Evolutionary conservation across 2,888 invertebrate genomes (phyloP).

Genomic region (Dynastes hyllus): DNA sequence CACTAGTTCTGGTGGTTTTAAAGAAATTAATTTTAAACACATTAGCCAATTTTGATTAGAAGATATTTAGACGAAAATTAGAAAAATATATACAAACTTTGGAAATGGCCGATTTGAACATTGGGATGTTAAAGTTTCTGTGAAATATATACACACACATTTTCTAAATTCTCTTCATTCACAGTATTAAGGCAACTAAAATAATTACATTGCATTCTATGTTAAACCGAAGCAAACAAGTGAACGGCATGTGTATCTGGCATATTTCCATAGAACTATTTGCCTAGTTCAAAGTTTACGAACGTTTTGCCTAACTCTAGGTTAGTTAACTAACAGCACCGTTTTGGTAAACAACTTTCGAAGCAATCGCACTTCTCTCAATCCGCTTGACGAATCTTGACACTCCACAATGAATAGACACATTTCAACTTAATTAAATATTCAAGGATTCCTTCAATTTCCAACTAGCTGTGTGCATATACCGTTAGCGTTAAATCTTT

Average conservation of each 20-base stretch:
- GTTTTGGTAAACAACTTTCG: slow-evolving; percentile 18
- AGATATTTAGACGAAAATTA: too few species aligned
- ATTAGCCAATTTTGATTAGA: too few species aligned
- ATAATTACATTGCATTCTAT: neutral
- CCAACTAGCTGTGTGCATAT: neutral
- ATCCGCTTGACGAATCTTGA: slow-evolving; percentile 14
- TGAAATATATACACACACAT: too few species aligned
- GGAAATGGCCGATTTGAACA: too few species aligned
- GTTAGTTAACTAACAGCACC: slow-evolving; percentile 13
- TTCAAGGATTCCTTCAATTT: neutral
- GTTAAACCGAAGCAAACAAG: neutral
- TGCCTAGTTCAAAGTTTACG: slow-evolving; percentile 3
- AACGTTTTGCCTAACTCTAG: slow-evolving; percentile 3
- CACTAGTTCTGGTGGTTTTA: too few species aligned
- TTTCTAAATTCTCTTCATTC: too few species aligned
- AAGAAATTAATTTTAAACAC: too few species aligned
- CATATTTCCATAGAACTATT: slow-evolving; percentile 3
- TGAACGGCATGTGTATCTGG: neutral
- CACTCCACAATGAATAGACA: neutral
- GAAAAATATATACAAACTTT: too few species aligned
- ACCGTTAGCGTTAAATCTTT: neutral
- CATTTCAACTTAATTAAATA: neutral
- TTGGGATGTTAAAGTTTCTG: too few species aligned
- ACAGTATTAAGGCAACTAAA: neutral
- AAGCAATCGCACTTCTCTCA: neutral